Evolutionary conservation across 2,797 vertebrate genomes (phyloP).

Genomic region (Ctenopoma multispine): DNA sequence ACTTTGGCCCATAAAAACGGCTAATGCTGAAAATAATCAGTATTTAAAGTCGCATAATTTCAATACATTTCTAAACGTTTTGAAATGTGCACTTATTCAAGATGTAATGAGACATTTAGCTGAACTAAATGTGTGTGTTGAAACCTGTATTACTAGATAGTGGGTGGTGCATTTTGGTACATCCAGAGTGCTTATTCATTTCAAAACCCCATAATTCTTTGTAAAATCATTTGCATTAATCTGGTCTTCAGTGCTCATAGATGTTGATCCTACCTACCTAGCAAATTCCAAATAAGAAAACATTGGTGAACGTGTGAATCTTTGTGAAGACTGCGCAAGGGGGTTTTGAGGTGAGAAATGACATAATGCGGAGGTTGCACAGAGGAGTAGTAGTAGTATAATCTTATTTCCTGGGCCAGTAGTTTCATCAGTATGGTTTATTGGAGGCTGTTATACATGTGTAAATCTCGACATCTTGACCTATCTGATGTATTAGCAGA

Average conservation of each 20-base stretch:
- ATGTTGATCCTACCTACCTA: too few relatives aligned
- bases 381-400: neutral
- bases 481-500: slow-evolving; percentile 11
- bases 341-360: neutral
- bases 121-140: slow-evolving; percentile 7
- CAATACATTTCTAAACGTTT: too few relatives aligned
- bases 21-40: slow-evolving; percentile 6
- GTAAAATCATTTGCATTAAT: too few relatives aligned
- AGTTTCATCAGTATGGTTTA: slow-evolving; percentile 13
- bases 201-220: too few relatives aligned
- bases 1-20: neutral
- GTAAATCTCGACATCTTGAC: slow-evolving; percentile 10
- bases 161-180: too few relatives aligned
- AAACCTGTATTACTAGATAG: neutral
- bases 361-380: neutral
- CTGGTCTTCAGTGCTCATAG: too few relatives aligned
- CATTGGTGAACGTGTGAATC: too few relatives aligned
- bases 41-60: slow-evolving; percentile 31
- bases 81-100: neutral
- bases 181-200: too few relatives aligned
- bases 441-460: neutral
- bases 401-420: slow-evolving; percentile 6
- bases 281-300: too few relatives aligned
- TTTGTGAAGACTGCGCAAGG: too few relatives aligned
- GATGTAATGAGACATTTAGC: neutral